phyloP scores from a whole-genome alignment of 2,888 invertebrate species.

The Eupithecia insigniata region DNA sequence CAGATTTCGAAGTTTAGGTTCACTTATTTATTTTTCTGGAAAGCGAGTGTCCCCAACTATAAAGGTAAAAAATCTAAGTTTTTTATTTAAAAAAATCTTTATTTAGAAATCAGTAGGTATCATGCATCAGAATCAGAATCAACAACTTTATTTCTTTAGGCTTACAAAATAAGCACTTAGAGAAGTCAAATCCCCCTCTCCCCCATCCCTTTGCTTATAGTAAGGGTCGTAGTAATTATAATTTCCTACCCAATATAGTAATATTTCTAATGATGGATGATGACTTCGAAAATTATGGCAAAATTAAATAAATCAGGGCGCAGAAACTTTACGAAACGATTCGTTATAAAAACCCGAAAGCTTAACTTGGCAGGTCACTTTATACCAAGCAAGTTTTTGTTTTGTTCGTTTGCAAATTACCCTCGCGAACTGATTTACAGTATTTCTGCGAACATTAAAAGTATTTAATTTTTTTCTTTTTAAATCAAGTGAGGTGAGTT shows the following conservation, averaged over 20 bases:
- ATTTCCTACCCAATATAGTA: neutral
- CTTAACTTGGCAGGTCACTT: conserved; percentile 30
- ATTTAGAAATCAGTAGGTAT: too few relatives aligned
- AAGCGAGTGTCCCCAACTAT: conserved; percentile 31
- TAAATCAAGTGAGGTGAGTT: conserved; percentile 1
- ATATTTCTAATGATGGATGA: conserved; percentile 30
- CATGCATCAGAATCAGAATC: too few relatives aligned
- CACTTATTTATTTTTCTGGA: conserved; percentile 54
- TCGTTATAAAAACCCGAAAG: conserved; percentile 41
- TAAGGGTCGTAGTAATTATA: neutral
- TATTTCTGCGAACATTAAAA: conserved; percentile 38
- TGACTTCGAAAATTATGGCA: conserved; percentile 28
- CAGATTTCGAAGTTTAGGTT: conserved; percentile 57
- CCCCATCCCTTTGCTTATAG: conserved; percentile 1
- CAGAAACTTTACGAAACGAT: conserved; percentile 36
- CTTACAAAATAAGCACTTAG: too few relatives aligned
- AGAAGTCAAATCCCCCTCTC: too few relatives aligned
- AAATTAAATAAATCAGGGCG: conserved; percentile 33
- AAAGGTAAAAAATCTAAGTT: conserved; percentile 35
- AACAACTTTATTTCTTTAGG: too few relatives aligned
- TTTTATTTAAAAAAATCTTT: too few relatives aligned
- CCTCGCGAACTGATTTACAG: conserved; percentile 44
- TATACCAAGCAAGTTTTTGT: conserved; percentile 36
- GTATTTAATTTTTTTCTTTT: conserved; percentile 34
- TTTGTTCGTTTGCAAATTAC: conserved; percentile 44